These are phyloP conservation scores for Xestia rhomboidea DNA, from an alignment of 2,888 invertebrate genomes.

Conservation along the genomic window DNA sequence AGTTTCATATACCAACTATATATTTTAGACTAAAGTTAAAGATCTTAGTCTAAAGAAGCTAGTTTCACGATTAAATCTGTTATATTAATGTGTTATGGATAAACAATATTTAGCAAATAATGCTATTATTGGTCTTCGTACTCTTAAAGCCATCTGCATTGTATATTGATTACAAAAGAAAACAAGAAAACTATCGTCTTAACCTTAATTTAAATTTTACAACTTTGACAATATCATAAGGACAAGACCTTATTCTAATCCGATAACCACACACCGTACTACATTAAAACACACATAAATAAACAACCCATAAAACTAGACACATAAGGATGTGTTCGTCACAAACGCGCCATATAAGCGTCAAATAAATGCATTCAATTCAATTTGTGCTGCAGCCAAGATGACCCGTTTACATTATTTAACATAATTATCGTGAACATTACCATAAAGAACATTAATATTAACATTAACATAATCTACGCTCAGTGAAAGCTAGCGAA, in stretches of 20 bases:
- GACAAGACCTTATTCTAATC: background rate
- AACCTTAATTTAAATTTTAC: background rate
- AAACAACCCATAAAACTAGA: conserved; percentile 2
- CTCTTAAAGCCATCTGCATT: background rate
- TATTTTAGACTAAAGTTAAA: too few species aligned
- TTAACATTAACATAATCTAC: conserved; percentile 51
- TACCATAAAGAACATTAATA: conserved; percentile 48
- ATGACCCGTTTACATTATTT: conserved; percentile 62
- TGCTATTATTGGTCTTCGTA: too few species aligned
- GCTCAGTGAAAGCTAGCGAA: conserved; percentile 56
- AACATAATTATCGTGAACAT: conserved; percentile 53
- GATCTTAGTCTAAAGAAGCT: background rate
- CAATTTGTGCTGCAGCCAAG: conserved; percentile 41
- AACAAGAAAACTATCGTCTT: background rate
- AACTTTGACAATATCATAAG: background rate
- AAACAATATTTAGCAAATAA: background rate
- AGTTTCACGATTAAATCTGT: background rate
- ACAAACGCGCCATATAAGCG: conserved; percentile 22
- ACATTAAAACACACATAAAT: conserved; percentile 25
- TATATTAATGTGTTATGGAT: background rate
- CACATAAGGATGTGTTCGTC: conserved; percentile 32
- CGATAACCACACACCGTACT: background rate
- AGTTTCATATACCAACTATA: background rate
- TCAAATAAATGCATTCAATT: conserved; percentile 44
- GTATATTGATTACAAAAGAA: background rate